Base-by-base conservation (phyloP, 2,113 vertebrate genomes). In the Ammodytes marinus region DNA sequence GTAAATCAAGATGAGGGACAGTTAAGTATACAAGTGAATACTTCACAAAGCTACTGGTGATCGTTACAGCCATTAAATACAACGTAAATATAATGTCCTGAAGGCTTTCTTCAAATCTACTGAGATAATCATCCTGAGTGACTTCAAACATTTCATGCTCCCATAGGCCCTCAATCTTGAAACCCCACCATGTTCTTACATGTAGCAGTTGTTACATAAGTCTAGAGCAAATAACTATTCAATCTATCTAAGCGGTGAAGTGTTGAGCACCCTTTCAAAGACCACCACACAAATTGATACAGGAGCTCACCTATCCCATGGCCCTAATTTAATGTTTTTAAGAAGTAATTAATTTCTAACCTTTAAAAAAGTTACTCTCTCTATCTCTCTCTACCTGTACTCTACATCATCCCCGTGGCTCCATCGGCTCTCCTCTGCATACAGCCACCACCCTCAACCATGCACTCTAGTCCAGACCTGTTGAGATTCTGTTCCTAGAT, bases 401-500 rank as follows among this genome's bases (percentile, higher is more conserved):
- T 63, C 52, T 8, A 66, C 50, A 10, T 42, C 17, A 17, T 27
- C 27, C 8, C 27, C 19, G n/a, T 39, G 2, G 77, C 69, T 64
- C 39, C 7, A 17, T 55, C 40, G 47, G 4, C 5, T 17, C 50
- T 40, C 59, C 49, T 43, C 63, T 27, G 27, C 27, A 7, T 4
- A 5, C 2, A 65, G 1, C 55, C 40, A 27, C 54, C 71, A 50
- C 49, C 7, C 35, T 66, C 46, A 10, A 8, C 43, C 40, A 27
- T 17, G 13, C 40, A 2, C 74, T 77, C 77, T 9, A 3, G 70
- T 82, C 47, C 35, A 42, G 58, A 82, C 92, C 79, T 92, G 94
- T 89, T 58, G 45, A 65, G 81, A 82, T 84, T 27, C 53, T 81
- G 60, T 59, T 57, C 69, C 63, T 58, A 88, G 49, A 92, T 94